Conservation (phyloP, 1,140 invertebrate genomes). For the Drosophila ambigua region DNA sequence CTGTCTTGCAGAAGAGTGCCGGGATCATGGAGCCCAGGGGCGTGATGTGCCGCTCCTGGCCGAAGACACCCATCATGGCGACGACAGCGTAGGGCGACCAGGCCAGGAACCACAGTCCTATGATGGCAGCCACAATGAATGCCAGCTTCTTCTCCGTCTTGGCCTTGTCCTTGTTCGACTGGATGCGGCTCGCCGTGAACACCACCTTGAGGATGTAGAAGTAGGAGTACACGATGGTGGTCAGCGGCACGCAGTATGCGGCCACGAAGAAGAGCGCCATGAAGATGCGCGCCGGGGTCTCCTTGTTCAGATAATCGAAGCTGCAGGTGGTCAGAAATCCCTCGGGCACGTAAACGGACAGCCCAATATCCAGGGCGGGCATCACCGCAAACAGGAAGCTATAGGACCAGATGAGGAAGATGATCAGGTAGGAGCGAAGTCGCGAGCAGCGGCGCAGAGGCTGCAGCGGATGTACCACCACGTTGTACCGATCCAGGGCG, state of each 20-base stretch:
- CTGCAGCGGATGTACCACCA: conserved; percentile 89
- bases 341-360: conserved; percentile 90
- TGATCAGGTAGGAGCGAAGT: conserved; percentile 86
- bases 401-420: conserved; percentile 89
- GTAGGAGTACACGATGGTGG: conserved; percentile 89
- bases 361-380: conserved; percentile 88
- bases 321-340: conserved; percentile 92
- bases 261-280: conserved; percentile 89
- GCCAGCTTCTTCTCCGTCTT: conserved; percentile 88
- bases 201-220: conserved; percentile 88
- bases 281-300: conserved; percentile 85
- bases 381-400: conserved; percentile 87
- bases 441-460: conserved; percentile 86
- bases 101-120: conserved; percentile 89
- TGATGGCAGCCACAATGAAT: conserved; percentile 87
- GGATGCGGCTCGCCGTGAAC: conserved; percentile 84
- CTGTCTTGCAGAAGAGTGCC: conserved; percentile 90
- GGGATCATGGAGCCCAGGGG: conserved; percentile 90
- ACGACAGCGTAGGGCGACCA: conserved; percentile 92
- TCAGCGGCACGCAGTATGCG: conserved; percentile 89
- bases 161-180: conserved; percentile 86
- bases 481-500: conserved; percentile 89
- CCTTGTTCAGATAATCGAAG: conserved; percentile 90
- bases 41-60: conserved; percentile 86
- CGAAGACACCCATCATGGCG: conserved; percentile 89